phyloP scores from a whole-genome alignment of 2,888 invertebrate genomes.

The Papilio elwesi region DNA sequence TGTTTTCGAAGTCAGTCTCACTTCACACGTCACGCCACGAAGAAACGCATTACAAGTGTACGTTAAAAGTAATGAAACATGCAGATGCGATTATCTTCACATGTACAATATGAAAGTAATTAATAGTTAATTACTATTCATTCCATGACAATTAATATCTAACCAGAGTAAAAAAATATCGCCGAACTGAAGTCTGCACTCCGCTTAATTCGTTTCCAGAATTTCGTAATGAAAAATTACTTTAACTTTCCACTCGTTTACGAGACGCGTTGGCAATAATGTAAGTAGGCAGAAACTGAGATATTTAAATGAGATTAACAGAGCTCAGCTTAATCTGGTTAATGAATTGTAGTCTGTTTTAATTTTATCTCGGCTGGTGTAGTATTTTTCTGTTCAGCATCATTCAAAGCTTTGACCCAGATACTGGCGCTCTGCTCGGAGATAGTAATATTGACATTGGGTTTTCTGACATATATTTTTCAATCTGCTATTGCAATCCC shows the following conservation, averaged over 20 bases:
- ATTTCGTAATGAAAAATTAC: slow-evolving; percentile 35
- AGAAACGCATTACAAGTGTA: no score
- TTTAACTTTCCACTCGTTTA: slow-evolving; percentile 29
- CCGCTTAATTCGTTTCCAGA: slow-evolving; percentile 22
- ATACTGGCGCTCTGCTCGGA: slow-evolving; percentile 13
- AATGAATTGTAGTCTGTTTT: slow-evolving; percentile 40
- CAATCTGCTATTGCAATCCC: not conserved
- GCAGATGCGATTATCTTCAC: not conserved
- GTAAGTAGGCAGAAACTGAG: slow-evolving; percentile 38
- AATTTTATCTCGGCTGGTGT: slow-evolving; percentile 25
- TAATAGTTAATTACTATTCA: slow-evolving; percentile 4
- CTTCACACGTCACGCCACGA: no score
- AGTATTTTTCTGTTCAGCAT: slow-evolving; percentile 31
- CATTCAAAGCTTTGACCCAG: slow-evolving; percentile 31
- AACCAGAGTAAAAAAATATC: not conserved
- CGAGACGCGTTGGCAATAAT: slow-evolving; percentile 29
- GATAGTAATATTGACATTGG: slow-evolving; percentile 19
- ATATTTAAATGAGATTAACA: slow-evolving; percentile 39
- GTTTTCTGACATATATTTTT: slow-evolving; percentile 11
- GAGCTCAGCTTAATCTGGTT: slow-evolving; percentile 36
- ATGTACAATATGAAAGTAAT: not conserved
- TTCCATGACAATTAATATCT: not conserved
- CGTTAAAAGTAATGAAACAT: not conserved
- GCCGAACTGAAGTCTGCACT: not conserved
- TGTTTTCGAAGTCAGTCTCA: no score